These are phyloP conservation scores for Agrotis exclamationis DNA, from an alignment of 2,888 invertebrate genomes.

Conservation along the genomic window DNA sequence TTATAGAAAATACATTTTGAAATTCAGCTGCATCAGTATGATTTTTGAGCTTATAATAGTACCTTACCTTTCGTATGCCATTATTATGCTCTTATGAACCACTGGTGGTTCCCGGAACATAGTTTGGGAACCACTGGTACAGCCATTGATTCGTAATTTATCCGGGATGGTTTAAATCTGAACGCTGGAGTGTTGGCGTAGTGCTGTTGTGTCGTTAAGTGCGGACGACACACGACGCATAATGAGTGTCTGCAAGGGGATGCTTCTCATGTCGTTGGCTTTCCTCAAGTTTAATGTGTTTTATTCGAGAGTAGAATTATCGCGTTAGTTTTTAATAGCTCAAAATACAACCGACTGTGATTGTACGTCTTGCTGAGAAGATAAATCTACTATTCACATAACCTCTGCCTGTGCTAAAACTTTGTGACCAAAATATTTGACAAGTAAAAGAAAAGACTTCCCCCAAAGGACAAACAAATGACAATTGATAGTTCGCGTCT, in stretches of 20 bases:
- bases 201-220: conserved; percentile 71
- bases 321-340: neutral
- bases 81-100: neutral
- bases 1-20: neutral
- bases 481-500: conserved; percentile 52
- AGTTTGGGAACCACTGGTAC: neutral
- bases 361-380: neutral
- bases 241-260: conserved; percentile 66
- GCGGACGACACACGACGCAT: conserved; percentile 73
- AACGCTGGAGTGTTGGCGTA: conserved; percentile 66
- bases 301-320: conserved; percentile 19
- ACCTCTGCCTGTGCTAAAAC: no score
- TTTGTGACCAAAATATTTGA: no score
- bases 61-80: neutral
- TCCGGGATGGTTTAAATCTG: conserved; percentile 60
- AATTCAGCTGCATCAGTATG: neutral
- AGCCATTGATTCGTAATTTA: conserved; percentile 37
- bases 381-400: neutral
- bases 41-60: neutral
- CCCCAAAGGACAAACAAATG: conserved; percentile 42
- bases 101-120: neutral
- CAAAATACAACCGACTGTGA: neutral
- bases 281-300: conserved; percentile 42
- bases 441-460: conserved; percentile 19
- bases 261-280: conserved; percentile 38